Evolutionary conservation across 1,140 invertebrate genomes (phyloP).

Genomic region (Bombus terrestris): DNA sequence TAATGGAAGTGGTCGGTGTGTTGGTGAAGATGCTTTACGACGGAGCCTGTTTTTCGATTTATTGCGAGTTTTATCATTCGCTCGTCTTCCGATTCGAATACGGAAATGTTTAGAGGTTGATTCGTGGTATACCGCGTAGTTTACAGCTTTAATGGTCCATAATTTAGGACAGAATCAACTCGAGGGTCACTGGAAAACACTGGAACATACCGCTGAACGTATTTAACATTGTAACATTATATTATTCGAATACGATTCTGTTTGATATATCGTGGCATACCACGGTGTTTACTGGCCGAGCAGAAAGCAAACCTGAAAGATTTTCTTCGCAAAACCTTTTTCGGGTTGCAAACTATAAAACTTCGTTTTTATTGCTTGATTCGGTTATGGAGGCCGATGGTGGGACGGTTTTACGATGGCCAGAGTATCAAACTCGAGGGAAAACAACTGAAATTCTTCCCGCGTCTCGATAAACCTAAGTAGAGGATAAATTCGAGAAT

Average conservation of each 20-base stretch:
- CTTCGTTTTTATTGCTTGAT: constrained; percentile 43
- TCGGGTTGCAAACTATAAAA: constrained; percentile 25
- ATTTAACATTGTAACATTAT: not conserved
- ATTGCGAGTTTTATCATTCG: not conserved
- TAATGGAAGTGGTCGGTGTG: not conserved
- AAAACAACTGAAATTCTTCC: constrained; percentile 41
- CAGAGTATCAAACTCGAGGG: constrained; percentile 35
- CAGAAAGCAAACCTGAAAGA: constrained; percentile 10
- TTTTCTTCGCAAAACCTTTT: constrained; percentile 12
- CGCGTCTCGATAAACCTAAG: constrained; percentile 36
- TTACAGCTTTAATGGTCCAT: not conserved
- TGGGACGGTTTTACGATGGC: constrained; percentile 23
- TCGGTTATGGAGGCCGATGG: constrained; percentile 33
- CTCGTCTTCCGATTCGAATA: not conserved
- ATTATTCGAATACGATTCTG: constrained; percentile 2
- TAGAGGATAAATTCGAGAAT: constrained; percentile 37
- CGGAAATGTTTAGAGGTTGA: not conserved
- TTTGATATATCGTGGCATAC: not conserved
- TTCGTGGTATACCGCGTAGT: not conserved
- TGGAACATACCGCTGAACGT: not conserved
- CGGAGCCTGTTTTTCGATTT: not conserved
- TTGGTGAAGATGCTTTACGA: constrained; percentile 11
- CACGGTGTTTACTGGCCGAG: not conserved
- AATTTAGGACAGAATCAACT: not conserved
- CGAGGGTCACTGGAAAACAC: not conserved